Evolutionary conservation across 2,888 invertebrate species (phyloP), one percentile per base, ranked within the genome.

Genomic region (Orthonevra nobilis): DNA sequence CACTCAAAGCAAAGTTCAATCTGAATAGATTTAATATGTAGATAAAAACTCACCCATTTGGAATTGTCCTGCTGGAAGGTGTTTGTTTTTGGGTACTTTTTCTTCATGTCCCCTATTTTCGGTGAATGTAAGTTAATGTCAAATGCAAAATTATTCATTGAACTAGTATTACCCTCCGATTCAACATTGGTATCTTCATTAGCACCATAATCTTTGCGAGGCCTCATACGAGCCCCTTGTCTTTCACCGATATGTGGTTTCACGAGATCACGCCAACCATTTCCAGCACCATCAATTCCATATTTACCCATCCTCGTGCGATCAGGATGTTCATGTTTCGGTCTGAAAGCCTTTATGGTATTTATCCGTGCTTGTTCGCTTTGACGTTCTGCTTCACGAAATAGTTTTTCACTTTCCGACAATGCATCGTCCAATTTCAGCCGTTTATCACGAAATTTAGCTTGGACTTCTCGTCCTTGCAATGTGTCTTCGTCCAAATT

Each of bases 211-310:
- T 50, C 44, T 14, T 19, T 44, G 48, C 10, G 19, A 7, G 64
- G 58, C 34, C 73, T 73, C 50, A 73, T 66, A 48, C 30, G 42
- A 48, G 64, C 72, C 38, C 58, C 66, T 38, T 73, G 73, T 73
- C 48, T 50, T 7, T 28, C 64, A 34, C 46, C 73, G 28, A 66
- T 34, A 42, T 66, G 48, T 73, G 73, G 60, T 44, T 74, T 74
- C 9, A 6, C 66, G 23, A 5, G 38, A 58, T 17, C 17, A 50
- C 15, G 7, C 50, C 17, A 12, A 10, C 48, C 44, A 19, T 52
- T 48, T 40, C 52, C 44, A 61, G 9, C 19, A 7, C 14, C 17
- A 52, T 28, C 10, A 36, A 4, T 14, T 17, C 46, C 54, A 17
- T 52, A 20, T 30, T 36, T 26, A 6, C 50, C 66, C 30, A 44